Conservation (phyloP, 2,113 vertebrate species). For the Archilochus colubris region DNA sequence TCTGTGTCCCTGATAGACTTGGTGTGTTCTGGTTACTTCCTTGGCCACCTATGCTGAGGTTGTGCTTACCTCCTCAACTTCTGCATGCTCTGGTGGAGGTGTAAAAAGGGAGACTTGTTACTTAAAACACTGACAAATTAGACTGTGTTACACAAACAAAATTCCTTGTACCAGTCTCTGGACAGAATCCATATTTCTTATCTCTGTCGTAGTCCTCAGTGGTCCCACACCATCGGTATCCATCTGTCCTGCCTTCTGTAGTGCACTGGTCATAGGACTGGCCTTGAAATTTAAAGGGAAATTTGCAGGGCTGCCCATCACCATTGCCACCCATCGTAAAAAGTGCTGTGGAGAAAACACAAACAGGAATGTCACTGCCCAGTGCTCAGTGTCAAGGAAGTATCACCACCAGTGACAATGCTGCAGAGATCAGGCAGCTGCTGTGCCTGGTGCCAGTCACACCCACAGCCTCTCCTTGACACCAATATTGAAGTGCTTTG, state of each 20-base stretch:
- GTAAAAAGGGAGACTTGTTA: not conserved
- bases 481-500: not conserved
- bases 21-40: not conserved
- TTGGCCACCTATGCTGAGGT: not conserved
- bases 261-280: constrained; percentile 89
- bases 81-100: not conserved
- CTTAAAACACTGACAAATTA: not conserved
- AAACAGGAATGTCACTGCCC: not conserved
- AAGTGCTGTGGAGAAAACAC: constrained; percentile 76
- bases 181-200: constrained; percentile 93
- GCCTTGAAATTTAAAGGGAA: constrained; percentile 93
- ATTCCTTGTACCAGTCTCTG: constrained; percentile 85
- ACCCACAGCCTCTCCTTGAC: not conserved
- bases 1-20: not conserved
- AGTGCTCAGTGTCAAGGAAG: not conserved
- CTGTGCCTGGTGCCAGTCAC: not conserved
- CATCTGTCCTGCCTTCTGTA: constrained; percentile 90
- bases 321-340: constrained; percentile 94
- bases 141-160: not conserved
- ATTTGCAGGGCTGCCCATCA: constrained; percentile 91
- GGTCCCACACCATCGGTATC: constrained; percentile 96
- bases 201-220: constrained; percentile 95
- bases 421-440: accelerated
- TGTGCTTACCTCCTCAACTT: not conserved
- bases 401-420: accelerated